These are phyloP conservation scores for Temnothorax nylanderi DNA, from an alignment of 1,140 invertebrate species.

Conservation along the genomic window DNA sequence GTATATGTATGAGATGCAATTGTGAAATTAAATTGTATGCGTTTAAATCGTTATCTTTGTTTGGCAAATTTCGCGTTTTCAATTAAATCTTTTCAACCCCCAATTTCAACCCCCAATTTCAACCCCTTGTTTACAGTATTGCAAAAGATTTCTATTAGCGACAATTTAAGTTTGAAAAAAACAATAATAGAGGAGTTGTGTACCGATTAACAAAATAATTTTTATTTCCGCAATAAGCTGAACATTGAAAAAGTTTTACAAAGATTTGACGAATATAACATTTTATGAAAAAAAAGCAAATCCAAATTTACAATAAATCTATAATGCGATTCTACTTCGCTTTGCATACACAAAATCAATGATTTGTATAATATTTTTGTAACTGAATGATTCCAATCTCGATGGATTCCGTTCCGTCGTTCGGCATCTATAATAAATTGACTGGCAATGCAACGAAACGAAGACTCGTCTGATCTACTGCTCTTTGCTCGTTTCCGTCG, in stretches of 20 bases:
- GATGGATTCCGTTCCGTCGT: background rate
- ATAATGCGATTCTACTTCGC: background rate
- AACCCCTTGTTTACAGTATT: background rate
- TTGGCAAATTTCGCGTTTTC: background rate
- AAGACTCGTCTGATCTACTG: background rate
- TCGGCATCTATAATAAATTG: background rate
- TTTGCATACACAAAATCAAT: background rate
- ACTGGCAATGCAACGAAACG: background rate
- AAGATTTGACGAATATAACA: background rate
- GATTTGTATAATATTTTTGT: background rate
- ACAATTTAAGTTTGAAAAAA: background rate
- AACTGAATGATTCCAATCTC: background rate
- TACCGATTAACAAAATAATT: background rate
- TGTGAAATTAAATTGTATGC: conserved; percentile 17
- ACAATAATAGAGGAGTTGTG: background rate
- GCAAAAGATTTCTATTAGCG: background rate
- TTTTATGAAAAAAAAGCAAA: background rate
- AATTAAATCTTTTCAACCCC: background rate
- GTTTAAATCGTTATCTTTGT: background rate
- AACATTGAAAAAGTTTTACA: background rate
- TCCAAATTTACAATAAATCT: conserved; percentile 1
- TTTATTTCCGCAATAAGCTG: background rate
- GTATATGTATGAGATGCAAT: background rate
- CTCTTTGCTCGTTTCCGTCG: conserved; percentile 39
- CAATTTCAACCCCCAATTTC: background rate